These are phyloP conservation scores for Acanthiza pusilla DNA, from an alignment of 2,797 vertebrate genomes.

Conservation along the genomic window DNA sequence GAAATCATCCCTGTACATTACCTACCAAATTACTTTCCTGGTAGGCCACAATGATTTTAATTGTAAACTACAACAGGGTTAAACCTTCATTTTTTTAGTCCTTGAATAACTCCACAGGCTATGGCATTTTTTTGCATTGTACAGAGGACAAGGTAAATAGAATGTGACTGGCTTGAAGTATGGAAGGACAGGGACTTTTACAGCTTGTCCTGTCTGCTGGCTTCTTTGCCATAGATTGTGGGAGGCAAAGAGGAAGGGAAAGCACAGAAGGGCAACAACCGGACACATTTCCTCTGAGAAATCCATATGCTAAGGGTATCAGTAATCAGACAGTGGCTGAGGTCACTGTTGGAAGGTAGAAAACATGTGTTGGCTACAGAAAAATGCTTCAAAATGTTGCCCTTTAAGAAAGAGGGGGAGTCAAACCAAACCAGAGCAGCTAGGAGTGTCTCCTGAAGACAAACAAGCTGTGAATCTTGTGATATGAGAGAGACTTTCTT, in stretches of 20 bases:
- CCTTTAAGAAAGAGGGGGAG: rapidly evolving
- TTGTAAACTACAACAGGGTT: background rate
- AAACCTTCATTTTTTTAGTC: background rate
- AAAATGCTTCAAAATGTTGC: background rate
- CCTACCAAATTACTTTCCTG: background rate
- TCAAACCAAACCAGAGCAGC: background rate
- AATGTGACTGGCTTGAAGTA: background rate
- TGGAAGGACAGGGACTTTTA: background rate
- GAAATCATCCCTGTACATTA: background rate
- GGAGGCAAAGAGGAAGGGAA: background rate
- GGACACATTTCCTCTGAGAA: background rate
- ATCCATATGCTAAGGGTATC: background rate
- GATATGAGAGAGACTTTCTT: background rate
- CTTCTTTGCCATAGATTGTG: background rate
- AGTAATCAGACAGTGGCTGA: background rate
- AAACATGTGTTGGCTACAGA: background rate
- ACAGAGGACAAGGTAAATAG: background rate
- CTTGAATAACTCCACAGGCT: background rate
- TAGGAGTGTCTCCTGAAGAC: background rate
- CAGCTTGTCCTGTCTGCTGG: background rate
- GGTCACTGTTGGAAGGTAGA: background rate
- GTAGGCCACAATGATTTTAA: background rate
- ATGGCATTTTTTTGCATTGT: background rate
- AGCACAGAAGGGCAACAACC: background rate
- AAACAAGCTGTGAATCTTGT: background rate